Percentiles rank a stretch among this genome's conserved stretches.
Conservation (phyloP, 2,888 invertebrate species). For the Drosophila demipolita region DNA sequence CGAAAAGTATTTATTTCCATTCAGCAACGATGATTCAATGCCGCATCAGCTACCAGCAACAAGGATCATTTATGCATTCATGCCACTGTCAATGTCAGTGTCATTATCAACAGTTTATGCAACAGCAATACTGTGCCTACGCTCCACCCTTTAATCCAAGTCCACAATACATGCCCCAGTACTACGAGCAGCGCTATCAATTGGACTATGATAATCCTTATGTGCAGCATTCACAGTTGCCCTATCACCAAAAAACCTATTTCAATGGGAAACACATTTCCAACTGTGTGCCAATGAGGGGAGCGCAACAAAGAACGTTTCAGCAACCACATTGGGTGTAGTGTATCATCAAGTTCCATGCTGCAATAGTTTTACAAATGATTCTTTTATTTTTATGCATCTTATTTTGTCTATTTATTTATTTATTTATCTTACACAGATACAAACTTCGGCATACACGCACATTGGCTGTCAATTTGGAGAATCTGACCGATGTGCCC, state of each 20-base stretch:
- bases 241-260: background rate
- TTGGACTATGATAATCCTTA: constrained; percentile 2
- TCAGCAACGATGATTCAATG: constrained; percentile 32
- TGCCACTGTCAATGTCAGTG: constrained; percentile 16
- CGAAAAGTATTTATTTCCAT: background rate
- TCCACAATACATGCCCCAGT: constrained; percentile 5
- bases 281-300: constrained; percentile 3
- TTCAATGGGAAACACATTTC: constrained; percentile 4
- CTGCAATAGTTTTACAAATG: background rate
- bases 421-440: constrained; percentile 83
- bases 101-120: constrained; percentile 35
- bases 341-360: constrained; percentile 60
- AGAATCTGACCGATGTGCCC: constrained; percentile 89
- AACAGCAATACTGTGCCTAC: constrained; percentile 4
- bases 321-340: constrained; percentile 67
- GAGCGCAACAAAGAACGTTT: constrained; percentile 8
- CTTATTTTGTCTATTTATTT: background rate
- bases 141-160: constrained; percentile 9
- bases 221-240: constrained; percentile 8
- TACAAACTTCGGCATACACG: constrained; percentile 87
- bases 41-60: constrained; percentile 31
- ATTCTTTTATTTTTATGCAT: background rate
- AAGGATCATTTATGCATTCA: constrained; percentile 10
- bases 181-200: constrained; percentile 19
- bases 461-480: constrained; percentile 84